Conservation (phyloP, 1,140 invertebrate species). For the Aphelenchoides fujianensis region DNA sequence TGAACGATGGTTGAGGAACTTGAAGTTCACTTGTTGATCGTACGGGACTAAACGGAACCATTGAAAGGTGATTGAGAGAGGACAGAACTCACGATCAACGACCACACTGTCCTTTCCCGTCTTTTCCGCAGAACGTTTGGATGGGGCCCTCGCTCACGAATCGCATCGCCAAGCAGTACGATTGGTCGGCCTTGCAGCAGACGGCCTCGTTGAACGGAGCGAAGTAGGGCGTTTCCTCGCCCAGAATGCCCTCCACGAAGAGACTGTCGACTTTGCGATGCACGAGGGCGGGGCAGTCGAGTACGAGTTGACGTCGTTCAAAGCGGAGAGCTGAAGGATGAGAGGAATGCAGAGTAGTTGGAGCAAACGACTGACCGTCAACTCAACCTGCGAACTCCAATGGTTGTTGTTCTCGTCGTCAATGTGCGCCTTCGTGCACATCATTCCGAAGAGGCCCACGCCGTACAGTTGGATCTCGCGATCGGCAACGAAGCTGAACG, state of each 20-base stretch:
- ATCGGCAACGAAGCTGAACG: conserved; percentile 38
- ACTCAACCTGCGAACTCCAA: conserved; percentile 39
- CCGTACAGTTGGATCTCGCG: conserved; percentile 34
- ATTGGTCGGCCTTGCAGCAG: conserved; percentile 31
- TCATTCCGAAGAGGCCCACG: conserved; percentile 38
- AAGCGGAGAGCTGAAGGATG: conserved; percentile 22
- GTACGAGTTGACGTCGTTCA: conserved; percentile 12
- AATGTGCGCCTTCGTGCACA: conserved; percentile 27
- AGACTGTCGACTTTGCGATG: conserved; percentile 41
- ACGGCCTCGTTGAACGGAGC: conserved; percentile 41
- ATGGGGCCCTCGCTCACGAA: conserved; percentile 45
- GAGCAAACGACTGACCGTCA: conserved; percentile 20
- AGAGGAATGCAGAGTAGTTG: too few relatives aligned
- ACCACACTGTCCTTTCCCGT: conserved; percentile 40
- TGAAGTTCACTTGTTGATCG: conserved; percentile 43
- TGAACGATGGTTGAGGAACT: conserved; percentile 27
- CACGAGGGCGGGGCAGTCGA: neutral
- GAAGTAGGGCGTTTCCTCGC: conserved; percentile 37
- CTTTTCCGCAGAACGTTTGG: conserved; percentile 46
- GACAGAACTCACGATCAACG: conserved; percentile 24
- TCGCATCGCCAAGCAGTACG: conserved; percentile 36
- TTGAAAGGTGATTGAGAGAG: neutral
- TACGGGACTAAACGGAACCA: conserved; percentile 30
- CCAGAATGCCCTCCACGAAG: conserved; percentile 34
- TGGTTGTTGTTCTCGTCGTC: conserved; percentile 32